Conservation (phyloP, 2,113 vertebrate genomes). For the Semnopithecus entellus region DNA sequence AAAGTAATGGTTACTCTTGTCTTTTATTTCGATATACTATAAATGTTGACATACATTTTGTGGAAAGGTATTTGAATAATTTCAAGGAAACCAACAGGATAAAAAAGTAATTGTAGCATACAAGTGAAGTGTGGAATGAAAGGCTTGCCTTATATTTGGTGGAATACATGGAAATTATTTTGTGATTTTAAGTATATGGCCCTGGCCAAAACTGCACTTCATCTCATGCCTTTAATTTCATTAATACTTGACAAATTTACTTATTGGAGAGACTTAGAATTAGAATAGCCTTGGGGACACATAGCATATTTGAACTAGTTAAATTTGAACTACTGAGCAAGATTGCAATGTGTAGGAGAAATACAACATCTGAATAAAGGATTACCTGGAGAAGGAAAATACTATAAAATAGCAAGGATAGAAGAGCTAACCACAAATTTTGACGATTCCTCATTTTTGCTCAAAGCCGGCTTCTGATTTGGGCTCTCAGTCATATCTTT, state of each 20-base stretch:
- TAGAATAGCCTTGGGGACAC: background rate
- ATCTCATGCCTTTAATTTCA: background rate
- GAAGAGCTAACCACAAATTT: background rate
- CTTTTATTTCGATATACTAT: background rate
- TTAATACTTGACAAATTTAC: background rate
- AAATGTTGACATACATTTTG: background rate
- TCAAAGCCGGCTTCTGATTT: background rate
- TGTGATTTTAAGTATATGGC: background rate
- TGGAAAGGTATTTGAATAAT: constrained; percentile 8
- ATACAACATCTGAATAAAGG: background rate
- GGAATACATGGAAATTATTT: background rate
- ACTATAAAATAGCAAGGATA: background rate
- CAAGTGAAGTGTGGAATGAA: background rate
- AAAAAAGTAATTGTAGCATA: background rate
- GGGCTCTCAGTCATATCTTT: background rate
- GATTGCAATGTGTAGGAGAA: background rate
- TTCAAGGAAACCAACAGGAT: background rate
- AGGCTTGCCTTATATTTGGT: background rate
- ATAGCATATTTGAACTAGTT: background rate
- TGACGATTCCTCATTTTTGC: background rate
- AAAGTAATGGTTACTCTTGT: background rate
- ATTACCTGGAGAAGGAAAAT: background rate
- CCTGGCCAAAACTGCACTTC: background rate
- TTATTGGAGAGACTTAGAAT: background rate
- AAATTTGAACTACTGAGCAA: background rate